A percentile compares a stretch with the other conserved stretches of the same genome.
These are phyloP conservation scores for Cylas formicarius DNA, from an alignment of 1,140 invertebrate species.

Conservation along the genomic window DNA sequence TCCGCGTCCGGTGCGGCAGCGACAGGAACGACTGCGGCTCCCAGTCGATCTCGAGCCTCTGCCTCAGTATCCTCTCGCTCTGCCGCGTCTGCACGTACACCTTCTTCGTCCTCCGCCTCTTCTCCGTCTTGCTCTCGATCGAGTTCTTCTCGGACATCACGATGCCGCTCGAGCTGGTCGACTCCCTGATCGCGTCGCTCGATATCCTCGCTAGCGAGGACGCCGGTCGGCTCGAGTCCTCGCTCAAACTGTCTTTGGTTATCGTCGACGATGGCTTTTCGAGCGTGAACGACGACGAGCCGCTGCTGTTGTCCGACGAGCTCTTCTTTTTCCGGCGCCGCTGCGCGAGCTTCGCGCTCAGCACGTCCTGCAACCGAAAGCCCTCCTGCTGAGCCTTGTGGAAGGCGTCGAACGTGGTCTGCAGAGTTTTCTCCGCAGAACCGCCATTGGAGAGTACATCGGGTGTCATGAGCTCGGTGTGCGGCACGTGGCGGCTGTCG, in stretches of 20 bases:
- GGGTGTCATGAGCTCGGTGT: constrained; percentile 53
- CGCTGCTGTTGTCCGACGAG: constrained; percentile 37
- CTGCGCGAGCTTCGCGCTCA: constrained; percentile 63
- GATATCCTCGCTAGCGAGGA: constrained; percentile 4
- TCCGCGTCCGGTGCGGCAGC: constrained; percentile 29
- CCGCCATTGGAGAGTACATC: constrained; percentile 43
- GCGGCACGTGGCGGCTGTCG: constrained; percentile 37
- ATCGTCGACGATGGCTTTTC: constrained; percentile 26
- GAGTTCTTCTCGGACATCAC: constrained; percentile 36
- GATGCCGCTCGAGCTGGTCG: constrained; percentile 35
- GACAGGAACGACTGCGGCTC: constrained; percentile 29
- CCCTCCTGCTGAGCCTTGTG: constrained; percentile 62
- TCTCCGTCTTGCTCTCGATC: constrained; percentile 26
- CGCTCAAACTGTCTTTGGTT: constrained; percentile 13
- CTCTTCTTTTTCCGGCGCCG: constrained; percentile 59
- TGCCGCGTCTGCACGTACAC: constrained; percentile 34
- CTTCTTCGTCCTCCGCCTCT: constrained; percentile 26
- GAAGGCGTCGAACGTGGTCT: constrained; percentile 60
- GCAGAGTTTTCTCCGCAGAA: constrained; percentile 45
- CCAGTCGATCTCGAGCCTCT: constrained; percentile 35
- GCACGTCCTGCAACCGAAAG: constrained; percentile 57
- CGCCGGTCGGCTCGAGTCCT: constrained; percentile 10
- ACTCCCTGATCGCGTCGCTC: constrained; percentile 22
- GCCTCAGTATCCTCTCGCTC: constrained; percentile 37
- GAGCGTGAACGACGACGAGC: constrained; percentile 38